phyloP scores from a whole-genome alignment of 2,797 vertebrate species.

The Anguilla megastoma region DNA sequence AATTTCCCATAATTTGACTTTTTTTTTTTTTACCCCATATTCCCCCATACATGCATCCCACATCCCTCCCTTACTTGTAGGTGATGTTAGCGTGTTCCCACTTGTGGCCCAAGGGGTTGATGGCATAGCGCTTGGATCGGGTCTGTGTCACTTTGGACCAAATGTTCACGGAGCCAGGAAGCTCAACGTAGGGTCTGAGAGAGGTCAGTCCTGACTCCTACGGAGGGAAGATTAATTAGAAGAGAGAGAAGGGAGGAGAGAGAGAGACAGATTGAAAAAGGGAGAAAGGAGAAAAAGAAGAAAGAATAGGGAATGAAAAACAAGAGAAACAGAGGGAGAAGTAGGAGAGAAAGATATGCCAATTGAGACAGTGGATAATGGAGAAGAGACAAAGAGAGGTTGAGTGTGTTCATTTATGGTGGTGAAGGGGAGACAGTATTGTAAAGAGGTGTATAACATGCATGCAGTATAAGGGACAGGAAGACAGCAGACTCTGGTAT shows the following conservation, averaged over 20 bases:
- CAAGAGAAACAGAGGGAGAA: not conserved
- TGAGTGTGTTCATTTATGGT: not conserved
- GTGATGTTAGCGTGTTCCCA: conserved; percentile 82
- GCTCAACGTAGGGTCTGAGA: conserved; percentile 20
- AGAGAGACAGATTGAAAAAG: not conserved
- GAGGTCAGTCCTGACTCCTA: conserved; percentile 30
- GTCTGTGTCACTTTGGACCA: conserved; percentile 19
- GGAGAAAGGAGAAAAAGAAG: not conserved
- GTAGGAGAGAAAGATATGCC: not conserved
- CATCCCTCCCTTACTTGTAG: conserved; percentile 66
- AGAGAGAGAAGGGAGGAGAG: not conserved
- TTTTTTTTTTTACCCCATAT: too few relatives aligned
- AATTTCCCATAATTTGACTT: not conserved
- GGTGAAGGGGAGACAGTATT: not conserved
- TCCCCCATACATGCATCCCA: conserved; percentile 31
- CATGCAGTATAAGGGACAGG: not conserved
- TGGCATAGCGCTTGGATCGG: conserved; percentile 71
- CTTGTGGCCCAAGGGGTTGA: conserved; percentile 78
- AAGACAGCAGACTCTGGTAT: not conserved
- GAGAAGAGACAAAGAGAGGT: not conserved
- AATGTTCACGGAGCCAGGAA: conserved; percentile 19
- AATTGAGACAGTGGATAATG: not conserved
- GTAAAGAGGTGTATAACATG: not conserved
- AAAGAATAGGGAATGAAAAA: not conserved
- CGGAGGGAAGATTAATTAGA: conserved; percentile 1